These are phyloP conservation scores for Pharmacophagus antenor DNA, from an alignment of 2,888 invertebrate species.

Conservation along the genomic window DNA sequence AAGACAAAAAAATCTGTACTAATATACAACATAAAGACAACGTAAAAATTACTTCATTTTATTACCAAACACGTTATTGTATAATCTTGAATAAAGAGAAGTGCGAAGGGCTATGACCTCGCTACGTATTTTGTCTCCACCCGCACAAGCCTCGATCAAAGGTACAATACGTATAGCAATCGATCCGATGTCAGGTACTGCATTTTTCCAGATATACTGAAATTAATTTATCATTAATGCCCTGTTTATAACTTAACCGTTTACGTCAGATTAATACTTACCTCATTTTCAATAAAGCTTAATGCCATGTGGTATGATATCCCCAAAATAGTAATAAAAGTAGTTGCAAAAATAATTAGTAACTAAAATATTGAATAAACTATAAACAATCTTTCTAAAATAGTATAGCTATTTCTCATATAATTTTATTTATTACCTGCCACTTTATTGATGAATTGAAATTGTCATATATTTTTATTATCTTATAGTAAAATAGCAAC, in stretches of 20 bases:
- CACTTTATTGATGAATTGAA: constrained; percentile 36
- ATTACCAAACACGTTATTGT: constrained; percentile 33
- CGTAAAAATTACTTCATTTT: not conserved
- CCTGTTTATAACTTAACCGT: not conserved
- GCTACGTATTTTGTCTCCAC: constrained; percentile 27
- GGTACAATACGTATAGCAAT: not conserved
- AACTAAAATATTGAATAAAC: constrained; percentile 46
- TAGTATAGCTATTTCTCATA: not conserved
- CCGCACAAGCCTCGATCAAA: constrained; percentile 6
- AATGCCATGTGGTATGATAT: constrained; percentile 46
- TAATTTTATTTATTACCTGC: constrained; percentile 32
- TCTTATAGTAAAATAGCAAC: constrained; percentile 34
- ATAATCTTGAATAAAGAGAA: constrained; percentile 32
- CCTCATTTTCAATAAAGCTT: constrained; percentile 45
- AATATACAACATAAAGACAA: not conserved
- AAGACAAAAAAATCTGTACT: not conserved
- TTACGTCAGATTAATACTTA: constrained; percentile 36
- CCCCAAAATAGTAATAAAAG: constrained; percentile 47
- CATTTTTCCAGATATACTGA: constrained; percentile 10
- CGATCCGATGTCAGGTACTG: not conserved
- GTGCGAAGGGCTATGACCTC: constrained; percentile 32
- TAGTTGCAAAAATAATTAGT: constrained; percentile 47
- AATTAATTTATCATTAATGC: not conserved
- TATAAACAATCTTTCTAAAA: not conserved
- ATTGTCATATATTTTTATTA: constrained; percentile 33